These are phyloP conservation scores for Cosmorhoe ocellata DNA, from an alignment of 2,888 invertebrate species.

Conservation along the genomic window DNA sequence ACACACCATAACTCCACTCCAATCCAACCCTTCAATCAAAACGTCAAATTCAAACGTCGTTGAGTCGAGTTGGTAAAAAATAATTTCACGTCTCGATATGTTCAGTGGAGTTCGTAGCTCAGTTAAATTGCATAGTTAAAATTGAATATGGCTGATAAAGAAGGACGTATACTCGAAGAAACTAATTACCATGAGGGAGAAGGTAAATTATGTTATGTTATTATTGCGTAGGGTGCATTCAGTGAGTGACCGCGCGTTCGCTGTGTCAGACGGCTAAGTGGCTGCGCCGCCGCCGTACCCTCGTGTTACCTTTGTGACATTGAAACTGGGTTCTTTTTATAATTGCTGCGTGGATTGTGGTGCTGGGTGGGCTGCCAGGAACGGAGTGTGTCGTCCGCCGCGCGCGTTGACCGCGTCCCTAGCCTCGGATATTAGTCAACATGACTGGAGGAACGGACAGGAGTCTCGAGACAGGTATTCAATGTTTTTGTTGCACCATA, in stretches of 20 bases:
- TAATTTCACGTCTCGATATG: constrained; percentile 77
- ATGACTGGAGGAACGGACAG: constrained; percentile 75
- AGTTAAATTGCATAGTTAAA: constrained; percentile 68
- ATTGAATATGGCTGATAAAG: constrained; percentile 79
- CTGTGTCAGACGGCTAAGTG: constrained; percentile 55
- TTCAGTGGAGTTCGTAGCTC: constrained; percentile 74
- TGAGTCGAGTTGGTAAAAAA: constrained; percentile 49
- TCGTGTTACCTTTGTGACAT: constrained; percentile 80
- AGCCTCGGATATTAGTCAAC: constrained; percentile 49
- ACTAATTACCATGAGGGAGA: constrained; percentile 76
- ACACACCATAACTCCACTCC: no score
- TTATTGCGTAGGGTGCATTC: constrained; percentile 67
- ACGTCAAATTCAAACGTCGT: neutral
- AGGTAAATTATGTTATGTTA: constrained; percentile 78
- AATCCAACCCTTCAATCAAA: no score
- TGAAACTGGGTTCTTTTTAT: constrained; percentile 81
- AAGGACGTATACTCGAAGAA: constrained; percentile 78
- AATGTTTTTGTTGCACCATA: constrained; percentile 65
- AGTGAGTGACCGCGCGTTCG: constrained; percentile 65
- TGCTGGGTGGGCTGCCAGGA: constrained; percentile 68
- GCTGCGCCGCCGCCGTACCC: constrained; percentile 60
- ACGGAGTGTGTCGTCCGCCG: constrained; percentile 54
- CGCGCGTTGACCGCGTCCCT: constrained; percentile 55
- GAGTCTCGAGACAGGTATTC: constrained; percentile 70
- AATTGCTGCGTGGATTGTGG: constrained; percentile 79